These are phyloP conservation scores for Kuschelorhynchus macadamiae DNA, from an alignment of 2,888 invertebrate genomes.

Conservation along the genomic window DNA sequence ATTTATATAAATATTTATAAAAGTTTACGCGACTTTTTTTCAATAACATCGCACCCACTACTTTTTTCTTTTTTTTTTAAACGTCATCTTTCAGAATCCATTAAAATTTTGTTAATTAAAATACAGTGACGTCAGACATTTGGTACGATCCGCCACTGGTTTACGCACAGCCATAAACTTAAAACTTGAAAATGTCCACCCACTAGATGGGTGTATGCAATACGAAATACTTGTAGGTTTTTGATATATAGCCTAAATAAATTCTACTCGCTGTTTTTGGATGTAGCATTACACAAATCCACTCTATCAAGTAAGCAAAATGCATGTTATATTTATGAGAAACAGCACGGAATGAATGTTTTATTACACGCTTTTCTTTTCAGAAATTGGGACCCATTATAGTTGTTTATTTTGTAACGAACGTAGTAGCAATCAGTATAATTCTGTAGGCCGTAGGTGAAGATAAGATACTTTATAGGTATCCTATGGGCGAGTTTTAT, in stretches of 20 bases:
- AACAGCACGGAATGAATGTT: conserved; percentile 4
- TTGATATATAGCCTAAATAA: conserved; percentile 42
- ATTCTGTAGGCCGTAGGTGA: too few relatives aligned
- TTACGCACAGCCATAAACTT: conserved; percentile 32
- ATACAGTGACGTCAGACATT: too few relatives aligned
- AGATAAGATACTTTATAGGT: too few relatives aligned
- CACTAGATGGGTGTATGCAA: conserved; percentile 32
- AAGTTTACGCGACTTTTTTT: too few relatives aligned
- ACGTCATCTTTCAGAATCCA: too few relatives aligned
- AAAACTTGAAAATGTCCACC: conserved; percentile 38
- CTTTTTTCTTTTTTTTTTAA: too few relatives aligned
- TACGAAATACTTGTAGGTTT: conserved; percentile 42
- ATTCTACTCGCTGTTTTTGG: conserved; percentile 39
- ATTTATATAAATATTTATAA: too few relatives aligned
- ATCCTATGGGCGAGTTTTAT: too few relatives aligned
- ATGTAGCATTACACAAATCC: conserved; percentile 27
- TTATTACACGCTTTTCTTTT: not conserved
- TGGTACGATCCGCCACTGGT: conserved; percentile 18
- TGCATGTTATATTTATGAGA: conserved; percentile 8
- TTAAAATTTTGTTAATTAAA: too few relatives aligned
- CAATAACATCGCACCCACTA: not conserved
- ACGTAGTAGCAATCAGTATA: too few relatives aligned
- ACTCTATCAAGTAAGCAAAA: conserved; percentile 11
- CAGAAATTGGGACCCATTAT: not conserved
- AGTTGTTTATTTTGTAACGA: not conserved